Base-by-base conservation (phyloP, 64 coral and sea anemone genomes). In the Platygyra sinensis region DNA sequence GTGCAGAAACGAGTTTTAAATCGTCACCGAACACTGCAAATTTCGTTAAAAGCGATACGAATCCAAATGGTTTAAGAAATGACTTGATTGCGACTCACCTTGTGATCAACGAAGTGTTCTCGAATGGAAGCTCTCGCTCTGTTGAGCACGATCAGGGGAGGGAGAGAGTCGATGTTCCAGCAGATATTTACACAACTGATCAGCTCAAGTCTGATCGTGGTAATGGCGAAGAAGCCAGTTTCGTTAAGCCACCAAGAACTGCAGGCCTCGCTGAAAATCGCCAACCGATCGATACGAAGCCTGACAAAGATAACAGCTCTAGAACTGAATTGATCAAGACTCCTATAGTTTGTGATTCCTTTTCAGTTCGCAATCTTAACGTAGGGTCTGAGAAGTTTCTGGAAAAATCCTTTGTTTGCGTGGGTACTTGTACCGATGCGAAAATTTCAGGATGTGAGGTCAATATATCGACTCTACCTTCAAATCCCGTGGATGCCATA, bases 291-390 rank as follows among this genome's bases (percentile, higher is more conserved):
- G 38, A 51, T 27, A 20, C 12, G 39, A 51, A 42, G 20, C 27
- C 63, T 1, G 50, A 4, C 36, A 71, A 46, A 67, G 81, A 17
- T 11, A 64, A 29, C 20, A 72, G 62, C 52, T 85, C 1, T 38
- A 85, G 32, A 52, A 24, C 12, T 50, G 81, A 85, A 2, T 72
- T 63, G 22, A 27, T 85, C 1, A 85, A 72, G 38, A 85, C 63
- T 24, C 81, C 63, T 24, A 17, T 85, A 18, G 62, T 71, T 0
- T 85, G 62, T 49, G 81, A 85, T 64, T 71, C 81, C 20, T 69
- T 50, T 85, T 49, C 38, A 22, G 20, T 85, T 72, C 38, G 64
- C 6, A 85, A 85, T 39, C 31, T 85, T 22, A 52, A 85, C 25
- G 22, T 15, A 14, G 62, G 24, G 16, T 9, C 63, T 71, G 81